Percentiles rank a stretch among this genome's conserved stretches.
These are phyloP conservation scores for Polydrusus pterygomalis DNA, from an alignment of 2,888 invertebrate genomes.

Conservation along the genomic window DNA sequence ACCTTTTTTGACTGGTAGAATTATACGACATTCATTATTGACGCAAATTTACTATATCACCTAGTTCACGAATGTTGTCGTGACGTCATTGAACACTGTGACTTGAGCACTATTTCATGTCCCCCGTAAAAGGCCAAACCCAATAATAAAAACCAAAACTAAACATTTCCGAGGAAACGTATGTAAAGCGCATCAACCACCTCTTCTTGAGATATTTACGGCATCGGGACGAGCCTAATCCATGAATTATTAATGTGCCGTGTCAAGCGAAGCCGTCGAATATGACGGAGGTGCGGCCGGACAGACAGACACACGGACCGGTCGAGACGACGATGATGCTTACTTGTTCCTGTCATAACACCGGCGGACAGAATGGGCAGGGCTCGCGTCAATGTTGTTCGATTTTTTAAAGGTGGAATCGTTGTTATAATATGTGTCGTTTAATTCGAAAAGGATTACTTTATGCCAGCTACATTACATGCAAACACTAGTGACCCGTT, in stretches of 20 bases:
- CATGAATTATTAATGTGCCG: slow-evolving; percentile 46
- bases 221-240: slow-evolving; percentile 23
- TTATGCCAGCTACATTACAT: too few species aligned
- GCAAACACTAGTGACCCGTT: too few species aligned
- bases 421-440: not conserved
- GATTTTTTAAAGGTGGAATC: slow-evolving; percentile 13
- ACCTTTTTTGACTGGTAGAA: too few species aligned
- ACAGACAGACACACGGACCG: slow-evolving; percentile 36
- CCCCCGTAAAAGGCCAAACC: too few species aligned
- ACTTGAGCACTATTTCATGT: too few species aligned
- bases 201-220: slow-evolving; percentile 5
- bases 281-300: slow-evolving; percentile 37
- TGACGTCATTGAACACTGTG: too few species aligned
- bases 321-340: slow-evolving; percentile 26
- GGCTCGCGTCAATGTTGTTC: slow-evolving; percentile 21
- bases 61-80: too few species aligned
- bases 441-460: not conserved
- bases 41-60: too few species aligned
- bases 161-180: too few species aligned
- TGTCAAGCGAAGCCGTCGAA: slow-evolving; percentile 41
- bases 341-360: slow-evolving; percentile 40
- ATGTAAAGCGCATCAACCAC: too few species aligned
- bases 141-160: too few species aligned
- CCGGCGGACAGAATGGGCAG: slow-evolving; percentile 14
- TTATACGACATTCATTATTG: too few species aligned